Conservation (phyloP, 53 echinoderm and acorn worm genomes). For the Crossaster papposus region DNA sequence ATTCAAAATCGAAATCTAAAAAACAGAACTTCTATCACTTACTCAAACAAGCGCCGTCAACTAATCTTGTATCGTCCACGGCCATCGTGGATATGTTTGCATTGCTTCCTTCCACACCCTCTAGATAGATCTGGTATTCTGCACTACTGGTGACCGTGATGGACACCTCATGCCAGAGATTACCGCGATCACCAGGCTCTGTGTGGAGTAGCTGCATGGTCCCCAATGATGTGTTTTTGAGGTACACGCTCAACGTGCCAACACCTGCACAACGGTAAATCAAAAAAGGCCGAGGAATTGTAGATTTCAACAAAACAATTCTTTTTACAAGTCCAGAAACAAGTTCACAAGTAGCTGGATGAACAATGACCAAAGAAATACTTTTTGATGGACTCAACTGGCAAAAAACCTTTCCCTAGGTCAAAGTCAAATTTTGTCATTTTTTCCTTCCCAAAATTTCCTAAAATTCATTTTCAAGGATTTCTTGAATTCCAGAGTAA, state of each 20-base stretch:
- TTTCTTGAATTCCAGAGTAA: too few relatives aligned
- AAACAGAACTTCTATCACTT: neutral
- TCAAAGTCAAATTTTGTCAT: too few relatives aligned
- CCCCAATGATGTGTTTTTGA: conserved; percentile 37
- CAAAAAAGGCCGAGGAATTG: too few relatives aligned
- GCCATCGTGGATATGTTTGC: conserved; percentile 51
- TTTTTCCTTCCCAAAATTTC: too few relatives aligned
- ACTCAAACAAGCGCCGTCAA: conserved; percentile 37
- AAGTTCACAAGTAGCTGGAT: too few relatives aligned
- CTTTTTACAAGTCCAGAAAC: too few relatives aligned
- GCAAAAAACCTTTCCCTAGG: too few relatives aligned
- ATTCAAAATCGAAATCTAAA: too few relatives aligned
- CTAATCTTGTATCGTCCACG: conserved; percentile 56
- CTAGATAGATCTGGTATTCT: conserved; percentile 62
- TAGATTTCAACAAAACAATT: too few relatives aligned
- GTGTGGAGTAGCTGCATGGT: neutral
- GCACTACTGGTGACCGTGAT: conserved; percentile 13
- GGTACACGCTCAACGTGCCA: conserved; percentile 74
- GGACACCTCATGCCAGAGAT: conserved; percentile 47
- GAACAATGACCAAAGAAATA: too few relatives aligned
- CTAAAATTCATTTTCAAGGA: too few relatives aligned
- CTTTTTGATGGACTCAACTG: too few relatives aligned
- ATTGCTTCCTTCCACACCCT: conserved; percentile 54
- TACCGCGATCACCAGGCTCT: conserved; percentile 45
- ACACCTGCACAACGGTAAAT: conserved; percentile 55